Base-by-base conservation (phyloP, 1,140 invertebrate genomes). In the Orchesella cincta region DNA sequence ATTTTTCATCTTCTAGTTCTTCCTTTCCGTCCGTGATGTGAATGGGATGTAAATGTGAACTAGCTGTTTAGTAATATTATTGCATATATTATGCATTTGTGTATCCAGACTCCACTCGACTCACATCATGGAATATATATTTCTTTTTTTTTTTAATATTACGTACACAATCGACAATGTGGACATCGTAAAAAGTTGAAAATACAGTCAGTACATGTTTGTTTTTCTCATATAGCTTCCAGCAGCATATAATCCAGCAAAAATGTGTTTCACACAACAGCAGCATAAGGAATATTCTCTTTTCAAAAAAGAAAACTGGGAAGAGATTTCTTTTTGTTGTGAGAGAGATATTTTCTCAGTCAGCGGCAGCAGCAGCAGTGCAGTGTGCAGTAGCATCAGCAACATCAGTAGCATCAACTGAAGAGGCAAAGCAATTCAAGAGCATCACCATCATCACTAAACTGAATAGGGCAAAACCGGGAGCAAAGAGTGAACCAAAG, bases 181-280 rank as follows among this genome's bases (percentile, higher is more conserved):
- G n/a, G n/a, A n/a, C n/a, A n/a, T n/a, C n/a, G n/a, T n/a, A n/a
- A 46, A 46, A 12, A 46, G 20, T 46, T 46, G 39, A 46, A 46
- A 46, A 46, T 46, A 46, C 20, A 12, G 39, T 12, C 20, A 46
- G 8, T 12, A 20, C 8, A 20, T 67, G 8, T 33, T 31, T 67
- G 1, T 67, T 67, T 46, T 67, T 31, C 31, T 67, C 62, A 67
- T 67, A 67, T 67, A 67, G 62, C 62, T 67, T 67, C 62, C 62
- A 33, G 62, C 62, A 67, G 62, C 62, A 67, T 67, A 67, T 8
- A 8, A 67, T 67, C 62, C 62, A 67, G 62, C 62, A 67, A 67
- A 46, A 46, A 46, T 20, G 8, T 46, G n/a, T n/a, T n/a, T n/a
- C n/a, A n/a, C n/a, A n/a, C 39, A 46, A 46, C 39, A 20, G 39